These are phyloP conservation scores for Anabas testudineus DNA, from an alignment of 2,797 vertebrate species.

Conservation along the genomic window DNA sequence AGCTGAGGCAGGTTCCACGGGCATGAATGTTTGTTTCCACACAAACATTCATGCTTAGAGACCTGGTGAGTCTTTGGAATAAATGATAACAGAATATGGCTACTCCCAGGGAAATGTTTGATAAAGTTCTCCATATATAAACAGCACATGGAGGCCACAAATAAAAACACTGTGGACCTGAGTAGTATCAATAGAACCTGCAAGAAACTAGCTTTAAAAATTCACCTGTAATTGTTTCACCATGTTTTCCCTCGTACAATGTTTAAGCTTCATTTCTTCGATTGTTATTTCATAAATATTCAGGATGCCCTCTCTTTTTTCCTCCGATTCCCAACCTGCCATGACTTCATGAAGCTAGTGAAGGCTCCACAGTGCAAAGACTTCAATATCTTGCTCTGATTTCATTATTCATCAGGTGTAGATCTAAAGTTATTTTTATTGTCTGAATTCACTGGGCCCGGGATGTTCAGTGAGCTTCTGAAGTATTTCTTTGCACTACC, in stretches of 20 bases:
- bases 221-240: not conserved
- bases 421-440: slow-evolving; percentile 15
- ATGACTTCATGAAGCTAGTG: not conserved
- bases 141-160: not conserved
- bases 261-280: not conserved
- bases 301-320: not conserved
- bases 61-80: no score
- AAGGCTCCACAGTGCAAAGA: not conserved
- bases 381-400: slow-evolving; percentile 1
- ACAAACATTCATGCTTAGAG: no score
- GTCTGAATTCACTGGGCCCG: slow-evolving; percentile 15
- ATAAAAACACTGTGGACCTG: not conserved
- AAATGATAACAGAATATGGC: not conserved
- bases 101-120: no score
- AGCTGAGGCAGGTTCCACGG: no score
- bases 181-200: not conserved
- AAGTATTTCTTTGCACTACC: not conserved
- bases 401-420: slow-evolving; percentile 39
- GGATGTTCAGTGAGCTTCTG: slow-evolving; percentile 13
- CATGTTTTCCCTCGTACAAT: not conserved
- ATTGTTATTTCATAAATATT: not conserved
- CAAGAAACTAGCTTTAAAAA: not conserved
- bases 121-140: no score
- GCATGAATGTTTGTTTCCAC: no score
- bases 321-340: not conserved